These are phyloP conservation scores for Graptemys geographica DNA, from an alignment of 2,797 vertebrate genomes.

Conservation along the genomic window DNA sequence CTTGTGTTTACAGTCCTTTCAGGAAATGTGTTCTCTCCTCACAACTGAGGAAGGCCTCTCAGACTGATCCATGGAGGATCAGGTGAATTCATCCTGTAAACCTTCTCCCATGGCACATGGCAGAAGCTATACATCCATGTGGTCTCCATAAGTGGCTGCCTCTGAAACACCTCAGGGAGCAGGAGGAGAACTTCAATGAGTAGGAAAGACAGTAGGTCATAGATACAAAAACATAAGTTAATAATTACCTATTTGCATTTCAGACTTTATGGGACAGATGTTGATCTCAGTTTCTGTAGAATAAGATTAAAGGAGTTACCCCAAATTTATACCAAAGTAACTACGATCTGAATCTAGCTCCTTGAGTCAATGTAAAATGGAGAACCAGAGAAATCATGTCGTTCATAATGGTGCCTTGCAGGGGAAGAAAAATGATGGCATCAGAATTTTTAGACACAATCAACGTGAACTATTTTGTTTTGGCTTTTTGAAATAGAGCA, in stretches of 20 bases:
- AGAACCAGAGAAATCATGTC: not conserved
- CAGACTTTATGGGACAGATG: not conserved
- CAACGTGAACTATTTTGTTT: constrained; percentile 36
- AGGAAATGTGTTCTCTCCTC: not conserved
- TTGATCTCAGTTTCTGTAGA: not conserved
- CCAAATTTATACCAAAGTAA: not conserved
- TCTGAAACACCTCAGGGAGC: not conserved
- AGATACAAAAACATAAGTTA: not conserved
- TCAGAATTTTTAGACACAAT: constrained; percentile 10
- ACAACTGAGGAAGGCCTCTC: not conserved
- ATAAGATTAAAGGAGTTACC: not conserved
- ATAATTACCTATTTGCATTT: not conserved
- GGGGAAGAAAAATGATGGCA: not conserved
- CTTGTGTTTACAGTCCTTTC: not conserved
- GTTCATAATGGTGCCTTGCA: not conserved
- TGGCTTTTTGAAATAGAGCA: constrained; percentile 66
- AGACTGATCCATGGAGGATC: not conserved
- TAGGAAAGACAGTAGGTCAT: not conserved
- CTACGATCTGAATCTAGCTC: not conserved
- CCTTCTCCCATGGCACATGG: not conserved
- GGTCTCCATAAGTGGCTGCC: not conserved
- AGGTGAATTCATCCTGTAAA: not conserved
- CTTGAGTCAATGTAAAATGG: constrained; percentile 25
- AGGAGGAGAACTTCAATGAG: not conserved
- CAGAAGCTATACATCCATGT: not conserved